Evolutionary conservation across 1,140 invertebrate species (phyloP), one percentile per base, ranked within the genome.

Genomic region (Lasioglossum albipes): DNA sequence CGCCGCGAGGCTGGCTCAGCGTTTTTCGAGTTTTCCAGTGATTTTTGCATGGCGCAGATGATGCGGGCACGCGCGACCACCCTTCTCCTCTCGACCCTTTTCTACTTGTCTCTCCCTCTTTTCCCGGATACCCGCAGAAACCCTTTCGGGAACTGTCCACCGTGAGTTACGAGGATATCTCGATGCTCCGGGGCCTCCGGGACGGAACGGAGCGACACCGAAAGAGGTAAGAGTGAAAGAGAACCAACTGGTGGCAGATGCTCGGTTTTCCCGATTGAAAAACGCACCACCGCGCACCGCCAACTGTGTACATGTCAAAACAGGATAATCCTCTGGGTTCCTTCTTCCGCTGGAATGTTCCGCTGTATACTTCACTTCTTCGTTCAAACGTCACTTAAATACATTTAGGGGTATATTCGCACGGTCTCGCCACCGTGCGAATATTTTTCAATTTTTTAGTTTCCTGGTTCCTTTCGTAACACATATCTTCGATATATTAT

Each of bases 21-120:
- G 77, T 81, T 86, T 89, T 69, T 80, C 71, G 72, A 85, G 82
- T 87, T 91, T 91, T 88, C 88, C 86, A 45, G 59, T 72, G 80
- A 90, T 90, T 90, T 89, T 88, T 81, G 86, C 83, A 83, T 75
- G 79, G 68, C 75, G 88, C 91, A 91, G 91, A 88, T 90, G 88
- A 83, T 87, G 83, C 84, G 75, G 88, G 91, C 91, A 91, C 90
- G 89, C 90, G 89, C 90, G 91, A 88, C 88, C 82, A 85, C 45
- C 49, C 75, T 75, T 67, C 27, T 83, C n/a, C n/a, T 59, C 36
- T 20, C 13, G 20, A 27, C 52, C 31, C 45, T 75, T 6, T 57
- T 61, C 36, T 36, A 36, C 36, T 36, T 36, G 36, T 36, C 31
- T 36, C 36, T 36, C 31, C 22, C 20, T 16, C 20, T 31, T 42